phyloP scores from a whole-genome alignment of 92 coral and sea anemone genomes.

The Chrysogorgia sp. region DNA sequence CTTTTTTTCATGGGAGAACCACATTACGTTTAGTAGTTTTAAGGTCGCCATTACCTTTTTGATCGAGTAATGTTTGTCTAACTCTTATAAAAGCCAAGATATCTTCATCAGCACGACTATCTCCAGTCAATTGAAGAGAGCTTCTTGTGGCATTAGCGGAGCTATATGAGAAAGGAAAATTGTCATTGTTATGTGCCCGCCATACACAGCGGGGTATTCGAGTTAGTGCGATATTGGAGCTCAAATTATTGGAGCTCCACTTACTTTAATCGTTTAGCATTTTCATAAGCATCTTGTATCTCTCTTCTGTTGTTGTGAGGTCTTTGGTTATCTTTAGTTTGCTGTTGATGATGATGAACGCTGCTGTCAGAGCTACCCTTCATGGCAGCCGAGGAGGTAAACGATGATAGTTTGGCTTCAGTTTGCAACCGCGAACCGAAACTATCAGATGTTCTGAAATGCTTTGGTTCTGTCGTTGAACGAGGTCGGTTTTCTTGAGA shows the following conservation, averaged over 20 bases:
- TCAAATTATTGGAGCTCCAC: background rate
- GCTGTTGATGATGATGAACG: background rate
- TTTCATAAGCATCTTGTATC: constrained; percentile 19
- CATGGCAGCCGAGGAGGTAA: constrained; percentile 42
- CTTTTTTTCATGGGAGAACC: too few species aligned
- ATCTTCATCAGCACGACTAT: constrained; percentile 90
- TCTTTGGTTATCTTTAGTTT: background rate
- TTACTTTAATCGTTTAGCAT: constrained; percentile 33
- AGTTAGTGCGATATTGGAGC: background rate
- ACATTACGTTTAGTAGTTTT: too few species aligned
- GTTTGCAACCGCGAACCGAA: constrained; percentile 75
- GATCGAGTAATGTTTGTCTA: constrained; percentile 85
- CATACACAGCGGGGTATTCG: background rate
- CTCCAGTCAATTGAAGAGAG: constrained; percentile 74
- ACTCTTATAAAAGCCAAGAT: constrained; percentile 91
- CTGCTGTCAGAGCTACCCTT: background rate
- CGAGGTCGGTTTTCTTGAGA: constrained; percentile 13
- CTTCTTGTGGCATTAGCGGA: constrained; percentile 43
- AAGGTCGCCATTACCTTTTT: too few species aligned
- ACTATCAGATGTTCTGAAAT: constrained; percentile 53
- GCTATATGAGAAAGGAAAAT: constrained; percentile 2
- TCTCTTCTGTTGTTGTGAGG: background rate
- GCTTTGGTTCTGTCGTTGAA: constrained; percentile 8
- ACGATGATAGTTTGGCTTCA: constrained; percentile 78
- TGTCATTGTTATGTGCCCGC: background rate